These are phyloP conservation scores for Pogona vitticeps DNA, from an alignment of 2,113 vertebrate species.

Conservation along the genomic window DNA sequence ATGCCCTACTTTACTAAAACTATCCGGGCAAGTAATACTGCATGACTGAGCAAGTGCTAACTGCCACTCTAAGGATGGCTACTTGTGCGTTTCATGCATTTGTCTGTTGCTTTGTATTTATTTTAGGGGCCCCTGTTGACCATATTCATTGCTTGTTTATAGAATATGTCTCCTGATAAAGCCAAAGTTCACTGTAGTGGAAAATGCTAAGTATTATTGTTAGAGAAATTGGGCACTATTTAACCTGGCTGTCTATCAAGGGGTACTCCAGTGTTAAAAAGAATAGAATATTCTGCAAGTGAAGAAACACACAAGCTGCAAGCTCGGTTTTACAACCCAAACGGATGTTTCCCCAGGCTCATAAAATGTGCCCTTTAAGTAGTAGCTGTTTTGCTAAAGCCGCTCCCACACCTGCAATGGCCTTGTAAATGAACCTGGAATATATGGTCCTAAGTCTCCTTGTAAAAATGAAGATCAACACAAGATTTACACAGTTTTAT, in stretches of 20 bases:
- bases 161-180: constrained; percentile 35
- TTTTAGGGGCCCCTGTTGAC: constrained; percentile 15
- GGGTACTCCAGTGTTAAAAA: constrained; percentile 27
- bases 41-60: constrained; percentile 6
- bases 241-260: constrained; percentile 37
- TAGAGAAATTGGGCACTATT: constrained; percentile 44
- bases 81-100: not conserved
- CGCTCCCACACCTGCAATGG: constrained; percentile 74
- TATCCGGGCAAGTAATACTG: constrained; percentile 29
- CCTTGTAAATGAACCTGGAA: constrained; percentile 70
- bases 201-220: constrained; percentile 42
- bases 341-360: constrained; percentile 74
- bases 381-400: constrained; percentile 70
- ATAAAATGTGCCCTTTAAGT: constrained; percentile 73
- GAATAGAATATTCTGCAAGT: constrained; percentile 31
- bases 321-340: constrained; percentile 59
- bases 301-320: constrained; percentile 41
- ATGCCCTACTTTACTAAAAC: constrained; percentile 21
- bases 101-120: not conserved
- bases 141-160: constrained; percentile 4
- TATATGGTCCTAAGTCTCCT: constrained; percentile 67
- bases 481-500: constrained; percentile 76
- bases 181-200: constrained; percentile 44
- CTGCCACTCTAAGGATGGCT: not conserved
- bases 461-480: constrained; percentile 76